Conservation (phyloP, 2,888 invertebrate species). For the Lasioglossum villosulum region DNA sequence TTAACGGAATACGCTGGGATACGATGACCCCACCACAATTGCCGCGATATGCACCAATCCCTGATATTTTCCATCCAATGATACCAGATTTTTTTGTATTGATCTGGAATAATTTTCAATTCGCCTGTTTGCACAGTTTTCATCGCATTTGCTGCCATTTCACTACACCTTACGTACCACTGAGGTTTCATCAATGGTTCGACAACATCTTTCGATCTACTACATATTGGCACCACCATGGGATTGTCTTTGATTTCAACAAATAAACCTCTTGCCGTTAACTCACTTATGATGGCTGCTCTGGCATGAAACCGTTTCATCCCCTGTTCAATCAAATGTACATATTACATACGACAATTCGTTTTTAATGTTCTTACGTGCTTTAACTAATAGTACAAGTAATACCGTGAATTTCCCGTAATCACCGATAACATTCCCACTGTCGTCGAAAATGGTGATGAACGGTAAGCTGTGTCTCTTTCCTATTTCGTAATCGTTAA, state of each 20-base stretch:
- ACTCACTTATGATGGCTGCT: conserved; percentile 90
- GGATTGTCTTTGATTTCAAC: conserved; percentile 94
- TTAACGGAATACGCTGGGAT: conserved; percentile 96
- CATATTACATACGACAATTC: conserved; percentile 1
- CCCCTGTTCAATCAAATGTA: conserved; percentile 86
- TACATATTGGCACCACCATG: conserved; percentile 98
- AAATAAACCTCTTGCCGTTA: conserved; percentile 91
- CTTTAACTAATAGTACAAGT: neutral
- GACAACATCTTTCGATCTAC: conserved; percentile 98
- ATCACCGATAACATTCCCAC: conserved; percentile 93
- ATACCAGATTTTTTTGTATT: conserved; percentile 96
- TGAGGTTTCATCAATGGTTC: conserved; percentile 98
- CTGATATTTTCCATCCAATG: conserved; percentile 98
- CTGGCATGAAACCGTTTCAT: conserved; percentile 97
- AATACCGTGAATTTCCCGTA: conserved; percentile 91
- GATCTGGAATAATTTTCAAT: conserved; percentile 95
- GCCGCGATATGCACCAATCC: conserved; percentile 99
- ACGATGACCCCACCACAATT: conserved; percentile 99
- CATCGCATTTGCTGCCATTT: conserved; percentile 95
- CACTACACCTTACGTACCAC: conserved; percentile 96
- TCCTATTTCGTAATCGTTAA: conserved; percentile 98
- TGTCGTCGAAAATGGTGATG: conserved; percentile 95
- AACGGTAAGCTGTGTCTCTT: conserved; percentile 94
- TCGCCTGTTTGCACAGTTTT: conserved; percentile 92
- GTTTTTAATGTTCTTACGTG: neutral